Percentiles rank a stretch among this genome's conserved stretches.
Evolutionary conservation across 1,140 invertebrate species (phyloP).

Genomic region (Sarcophaga bullata): DNA sequence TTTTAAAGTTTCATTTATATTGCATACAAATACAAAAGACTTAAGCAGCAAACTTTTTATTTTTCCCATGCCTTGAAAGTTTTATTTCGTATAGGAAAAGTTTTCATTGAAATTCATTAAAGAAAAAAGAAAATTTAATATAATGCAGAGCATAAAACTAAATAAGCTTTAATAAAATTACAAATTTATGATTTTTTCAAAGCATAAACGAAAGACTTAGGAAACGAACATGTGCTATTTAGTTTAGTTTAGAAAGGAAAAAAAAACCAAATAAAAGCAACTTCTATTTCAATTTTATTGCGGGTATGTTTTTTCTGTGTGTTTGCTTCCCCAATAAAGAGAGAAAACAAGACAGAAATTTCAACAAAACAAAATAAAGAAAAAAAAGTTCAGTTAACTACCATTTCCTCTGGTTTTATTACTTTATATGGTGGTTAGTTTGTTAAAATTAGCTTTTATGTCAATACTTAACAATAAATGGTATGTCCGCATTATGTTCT

Average conservation of each 20-base stretch:
- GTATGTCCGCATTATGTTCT: constrained; percentile 35
- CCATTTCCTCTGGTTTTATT: not conserved
- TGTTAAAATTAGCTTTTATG: constrained; percentile 23
- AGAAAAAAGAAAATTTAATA: not conserved
- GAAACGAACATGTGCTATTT: not conserved
- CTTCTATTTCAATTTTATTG: not conserved
- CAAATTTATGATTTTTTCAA: not conserved
- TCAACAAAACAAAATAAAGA: too few relatives aligned
- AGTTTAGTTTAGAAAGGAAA: not conserved
- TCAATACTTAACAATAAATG: constrained; percentile 30
- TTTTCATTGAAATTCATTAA: not conserved
- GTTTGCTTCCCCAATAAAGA: too few relatives aligned
- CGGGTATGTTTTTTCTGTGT: too few relatives aligned
- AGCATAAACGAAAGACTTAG: not conserved
- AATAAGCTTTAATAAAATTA: not conserved
- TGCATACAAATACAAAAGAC: not conserved
- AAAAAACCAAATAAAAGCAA: not conserved
- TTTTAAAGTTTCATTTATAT: not conserved
- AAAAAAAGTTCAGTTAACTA: not conserved
- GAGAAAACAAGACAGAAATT: not conserved
- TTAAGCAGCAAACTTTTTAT: not conserved
- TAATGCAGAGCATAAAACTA: not conserved
- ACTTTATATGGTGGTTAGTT: not conserved
- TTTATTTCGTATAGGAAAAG: too few relatives aligned
- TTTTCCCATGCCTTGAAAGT: constrained; percentile 4